A percentile compares a stretch with the other conserved stretches of the same genome.
Evolutionary conservation across 1,140 invertebrate genomes (phyloP).

Genomic region (Steinernema khuongi): DNA sequence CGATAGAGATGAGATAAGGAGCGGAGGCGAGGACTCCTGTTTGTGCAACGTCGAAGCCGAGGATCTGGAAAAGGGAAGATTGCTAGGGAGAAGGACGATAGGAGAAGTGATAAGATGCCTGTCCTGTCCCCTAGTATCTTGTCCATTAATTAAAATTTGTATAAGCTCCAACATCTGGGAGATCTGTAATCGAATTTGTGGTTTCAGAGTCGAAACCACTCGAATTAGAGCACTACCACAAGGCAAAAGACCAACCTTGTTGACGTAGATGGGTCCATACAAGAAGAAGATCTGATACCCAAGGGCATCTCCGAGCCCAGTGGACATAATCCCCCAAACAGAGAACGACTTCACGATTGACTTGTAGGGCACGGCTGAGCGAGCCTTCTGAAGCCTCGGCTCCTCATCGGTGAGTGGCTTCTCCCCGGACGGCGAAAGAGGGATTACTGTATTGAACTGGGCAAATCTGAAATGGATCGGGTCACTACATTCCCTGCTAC

Average conservation of each 20-base stretch:
- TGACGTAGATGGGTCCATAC: conserved; percentile 42
- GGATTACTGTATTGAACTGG: not conserved
- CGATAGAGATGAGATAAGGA: conserved; percentile 6
- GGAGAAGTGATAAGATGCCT: too few species aligned
- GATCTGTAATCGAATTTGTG: too few species aligned
- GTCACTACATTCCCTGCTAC: not conserved
- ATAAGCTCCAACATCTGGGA: too few species aligned
- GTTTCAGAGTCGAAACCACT: too few species aligned
- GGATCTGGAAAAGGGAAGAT: not conserved
- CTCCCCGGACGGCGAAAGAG: not conserved
- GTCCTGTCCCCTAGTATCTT: too few species aligned
- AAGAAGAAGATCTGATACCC: conserved; percentile 27
- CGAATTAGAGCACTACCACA: not conserved
- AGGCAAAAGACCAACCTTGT: conserved; percentile 26
- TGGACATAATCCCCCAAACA: conserved; percentile 7
- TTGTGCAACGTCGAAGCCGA: not conserved
- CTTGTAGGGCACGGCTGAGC: not conserved
- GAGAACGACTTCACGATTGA: not conserved
- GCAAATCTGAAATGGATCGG: not conserved
- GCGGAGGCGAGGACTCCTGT: not conserved
- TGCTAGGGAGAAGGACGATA: not conserved
- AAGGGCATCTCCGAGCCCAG: conserved; percentile 19
- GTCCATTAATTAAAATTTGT: too few species aligned
- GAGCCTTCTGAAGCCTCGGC: not conserved
- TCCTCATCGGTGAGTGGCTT: not conserved